phyloP scores from a whole-genome alignment of 1,140 invertebrate genomes.

The Heterodera schachtii region DNA sequence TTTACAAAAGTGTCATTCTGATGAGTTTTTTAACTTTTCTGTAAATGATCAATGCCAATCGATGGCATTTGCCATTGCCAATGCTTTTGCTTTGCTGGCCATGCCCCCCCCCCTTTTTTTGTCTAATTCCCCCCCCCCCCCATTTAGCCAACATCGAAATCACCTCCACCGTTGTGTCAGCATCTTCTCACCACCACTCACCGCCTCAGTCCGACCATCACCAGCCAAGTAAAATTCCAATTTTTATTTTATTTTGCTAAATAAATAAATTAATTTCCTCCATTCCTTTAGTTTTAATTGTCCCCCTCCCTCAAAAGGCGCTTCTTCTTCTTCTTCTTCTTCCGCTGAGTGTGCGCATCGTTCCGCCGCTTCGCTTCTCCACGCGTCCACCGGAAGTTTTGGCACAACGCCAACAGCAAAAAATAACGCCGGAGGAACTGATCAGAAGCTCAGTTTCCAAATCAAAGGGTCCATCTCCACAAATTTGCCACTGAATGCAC shows the following conservation, averaged over 20 bases:
- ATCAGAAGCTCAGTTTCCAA: conserved; percentile 47
- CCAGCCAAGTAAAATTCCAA: not conserved
- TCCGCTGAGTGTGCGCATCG: not conserved
- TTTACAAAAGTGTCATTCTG: no score
- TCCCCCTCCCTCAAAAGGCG: not conserved
- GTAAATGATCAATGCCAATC: not conserved
- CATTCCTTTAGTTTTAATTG: no score
- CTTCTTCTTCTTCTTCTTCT: not conserved
- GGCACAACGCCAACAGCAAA: conserved; percentile 11
- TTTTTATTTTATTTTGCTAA: not conserved
- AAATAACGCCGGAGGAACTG: conserved; percentile 5
- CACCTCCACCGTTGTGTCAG: conserved; percentile 49
- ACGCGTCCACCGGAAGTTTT: conserved; percentile 3
- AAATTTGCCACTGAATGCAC: conserved; percentile 46
- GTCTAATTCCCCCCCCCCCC: not conserved
- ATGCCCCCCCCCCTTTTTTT: conserved; percentile 8
- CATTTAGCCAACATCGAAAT: conserved; percentile 54
- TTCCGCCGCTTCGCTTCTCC: not conserved
- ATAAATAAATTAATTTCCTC: not conserved
- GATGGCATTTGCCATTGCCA: not conserved
- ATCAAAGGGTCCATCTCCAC: conserved; percentile 52
- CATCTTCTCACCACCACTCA: conserved; percentile 15
- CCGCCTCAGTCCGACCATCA: conserved; percentile 21
- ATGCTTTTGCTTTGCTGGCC: not conserved
- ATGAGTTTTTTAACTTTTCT: not conserved